Evolutionary conservation across 2,113 vertebrate species (phyloP).

Genomic region (Anthoscopus minutus): DNA sequence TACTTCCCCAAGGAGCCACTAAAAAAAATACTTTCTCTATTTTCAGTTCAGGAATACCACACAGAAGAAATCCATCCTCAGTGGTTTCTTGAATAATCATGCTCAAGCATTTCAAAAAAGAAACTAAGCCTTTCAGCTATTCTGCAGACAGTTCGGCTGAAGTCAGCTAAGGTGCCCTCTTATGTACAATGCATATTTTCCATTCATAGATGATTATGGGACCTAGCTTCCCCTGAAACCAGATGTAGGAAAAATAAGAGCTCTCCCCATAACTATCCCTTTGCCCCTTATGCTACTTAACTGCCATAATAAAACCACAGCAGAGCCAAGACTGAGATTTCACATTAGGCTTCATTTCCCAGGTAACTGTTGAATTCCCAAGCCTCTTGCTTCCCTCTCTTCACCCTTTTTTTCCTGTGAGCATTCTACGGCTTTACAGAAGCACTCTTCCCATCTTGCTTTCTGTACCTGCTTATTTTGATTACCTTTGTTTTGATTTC

Average conservation of each 20-base stretch:
- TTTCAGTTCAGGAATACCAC: background rate
- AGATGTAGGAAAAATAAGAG: background rate
- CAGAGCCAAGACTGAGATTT: background rate
- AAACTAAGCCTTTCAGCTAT: background rate
- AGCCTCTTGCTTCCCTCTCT: background rate
- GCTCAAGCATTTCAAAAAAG: background rate
- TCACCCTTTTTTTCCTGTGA: background rate
- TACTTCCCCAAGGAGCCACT: background rate
- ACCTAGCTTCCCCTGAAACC: background rate
- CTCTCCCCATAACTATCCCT: background rate
- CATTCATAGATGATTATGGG: background rate
- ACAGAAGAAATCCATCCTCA: background rate
- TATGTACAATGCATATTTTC: background rate
- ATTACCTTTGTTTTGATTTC: background rate
- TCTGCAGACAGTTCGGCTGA: background rate
- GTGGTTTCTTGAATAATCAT: background rate
- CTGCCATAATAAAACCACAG: rapidly evolving
- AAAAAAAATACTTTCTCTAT: background rate
- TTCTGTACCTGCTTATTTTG: background rate
- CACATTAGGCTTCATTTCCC: background rate
- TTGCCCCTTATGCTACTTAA: background rate
- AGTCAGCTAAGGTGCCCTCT: background rate
- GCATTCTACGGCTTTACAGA: background rate
- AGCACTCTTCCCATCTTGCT: background rate
- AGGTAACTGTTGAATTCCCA: background rate